A percentile compares a stretch with the other conserved stretches of the same genome.
These are phyloP conservation scores for Drosophila chauvacae DNA, from an alignment of 1,140 invertebrate genomes.

Conservation along the genomic window DNA sequence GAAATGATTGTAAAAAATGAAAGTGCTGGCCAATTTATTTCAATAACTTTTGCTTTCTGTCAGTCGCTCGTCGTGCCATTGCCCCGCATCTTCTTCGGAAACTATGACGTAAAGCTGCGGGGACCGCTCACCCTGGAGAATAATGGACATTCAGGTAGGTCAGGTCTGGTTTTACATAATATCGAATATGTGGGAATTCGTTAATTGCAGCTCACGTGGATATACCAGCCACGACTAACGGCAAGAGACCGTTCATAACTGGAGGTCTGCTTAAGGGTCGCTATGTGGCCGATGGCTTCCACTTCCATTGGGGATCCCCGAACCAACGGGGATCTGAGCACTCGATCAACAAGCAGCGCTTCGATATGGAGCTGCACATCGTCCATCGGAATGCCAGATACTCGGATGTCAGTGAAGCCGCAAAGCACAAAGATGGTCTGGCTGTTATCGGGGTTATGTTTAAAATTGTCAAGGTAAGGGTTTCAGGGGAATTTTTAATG, in stretches of 20 bases:
- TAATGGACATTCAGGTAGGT: conserved; percentile 88
- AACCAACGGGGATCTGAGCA: conserved; percentile 63
- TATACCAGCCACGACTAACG: conserved; percentile 85
- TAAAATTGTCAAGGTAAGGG: conserved; percentile 53
- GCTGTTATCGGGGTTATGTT: conserved; percentile 72
- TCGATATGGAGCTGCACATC: conserved; percentile 75
- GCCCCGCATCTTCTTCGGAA: conserved; percentile 88
- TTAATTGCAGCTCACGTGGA: conserved; percentile 77
- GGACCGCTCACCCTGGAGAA: conserved; percentile 86
- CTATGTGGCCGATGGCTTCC: conserved; percentile 87
- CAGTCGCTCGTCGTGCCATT: conserved; percentile 86
- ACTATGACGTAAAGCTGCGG: conserved; percentile 87
- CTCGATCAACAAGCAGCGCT: conserved; percentile 52
- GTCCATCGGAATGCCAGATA: conserved; percentile 70
- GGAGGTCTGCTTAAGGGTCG: conserved; percentile 86
- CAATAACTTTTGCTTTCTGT: conserved; percentile 69
- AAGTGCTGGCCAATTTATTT: conserved; percentile 28
- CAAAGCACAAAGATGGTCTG: conserved; percentile 53
- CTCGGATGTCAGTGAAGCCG: conserved; percentile 44
- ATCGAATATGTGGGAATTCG: not conserved
- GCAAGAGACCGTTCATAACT: conserved; percentile 87
- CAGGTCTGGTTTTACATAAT: not conserved
- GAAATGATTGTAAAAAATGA: conserved; percentile 18
- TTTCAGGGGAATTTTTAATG: not conserved
- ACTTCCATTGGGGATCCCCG: conserved; percentile 88